Conservation (phyloP, 2,113 vertebrate species). For the Chroicocephalus ridibundus region DNA sequence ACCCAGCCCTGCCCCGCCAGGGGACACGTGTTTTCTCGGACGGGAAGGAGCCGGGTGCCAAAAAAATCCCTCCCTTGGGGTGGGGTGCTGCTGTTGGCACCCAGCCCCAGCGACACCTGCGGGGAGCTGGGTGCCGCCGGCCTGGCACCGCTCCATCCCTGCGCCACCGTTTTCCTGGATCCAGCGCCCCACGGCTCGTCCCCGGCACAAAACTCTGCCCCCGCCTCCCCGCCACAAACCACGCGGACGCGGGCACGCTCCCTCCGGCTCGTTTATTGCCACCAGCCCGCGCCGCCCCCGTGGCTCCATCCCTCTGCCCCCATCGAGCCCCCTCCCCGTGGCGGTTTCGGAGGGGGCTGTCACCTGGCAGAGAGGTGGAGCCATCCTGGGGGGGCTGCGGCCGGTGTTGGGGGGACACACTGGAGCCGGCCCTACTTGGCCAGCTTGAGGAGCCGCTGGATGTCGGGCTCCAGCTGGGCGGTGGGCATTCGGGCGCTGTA, state of each 20-base stretch:
- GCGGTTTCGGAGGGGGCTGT: constrained; percentile 81
- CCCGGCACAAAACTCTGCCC: fast-evolving
- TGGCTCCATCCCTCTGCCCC: constrained; percentile 52
- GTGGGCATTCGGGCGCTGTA: constrained; percentile 89
- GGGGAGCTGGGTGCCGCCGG: fast-evolving
- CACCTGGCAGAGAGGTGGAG: constrained; percentile 84
- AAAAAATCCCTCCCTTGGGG: neutral
- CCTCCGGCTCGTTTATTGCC: neutral
- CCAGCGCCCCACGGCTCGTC: neutral
- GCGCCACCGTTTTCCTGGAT: neutral
- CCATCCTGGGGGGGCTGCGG: neutral
- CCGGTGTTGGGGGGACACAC: fast-evolving
- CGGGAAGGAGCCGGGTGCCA: neutral
- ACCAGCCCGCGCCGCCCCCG: fast-evolving
- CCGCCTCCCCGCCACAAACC: neutral
- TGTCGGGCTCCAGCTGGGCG: constrained; percentile 89
- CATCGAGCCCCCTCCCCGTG: constrained; percentile 77
- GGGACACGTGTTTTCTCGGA: neutral
- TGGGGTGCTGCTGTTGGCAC: neutral
- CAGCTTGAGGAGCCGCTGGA: constrained; percentile 91
- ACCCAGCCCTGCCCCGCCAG: neutral
- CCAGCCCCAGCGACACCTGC: fast-evolving
- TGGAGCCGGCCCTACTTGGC: constrained; percentile 75
- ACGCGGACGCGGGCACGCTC: fast-evolving
- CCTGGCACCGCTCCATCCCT: neutral